phyloP scores from a whole-genome alignment of 92 coral and sea anemone genomes.

The Pocillopora grandis region DNA sequence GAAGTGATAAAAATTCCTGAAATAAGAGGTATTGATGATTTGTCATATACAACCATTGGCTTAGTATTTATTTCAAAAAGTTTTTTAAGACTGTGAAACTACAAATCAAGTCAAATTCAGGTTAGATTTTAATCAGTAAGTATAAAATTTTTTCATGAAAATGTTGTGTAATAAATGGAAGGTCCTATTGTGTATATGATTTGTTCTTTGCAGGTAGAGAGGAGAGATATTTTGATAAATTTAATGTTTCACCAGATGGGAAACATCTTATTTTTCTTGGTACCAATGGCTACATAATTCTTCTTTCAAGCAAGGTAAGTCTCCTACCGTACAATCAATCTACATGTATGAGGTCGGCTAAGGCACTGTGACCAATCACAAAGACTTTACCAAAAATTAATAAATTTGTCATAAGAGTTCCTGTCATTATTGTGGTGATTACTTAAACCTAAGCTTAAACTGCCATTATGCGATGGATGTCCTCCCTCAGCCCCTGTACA shows the following conservation, averaged over 20 bases:
- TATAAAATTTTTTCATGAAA: too few relatives aligned
- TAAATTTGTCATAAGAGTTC: too few relatives aligned
- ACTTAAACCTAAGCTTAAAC: too few relatives aligned
- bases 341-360: too few relatives aligned
- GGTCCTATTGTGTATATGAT: neutral
- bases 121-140: too few relatives aligned
- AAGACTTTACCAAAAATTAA: too few relatives aligned
- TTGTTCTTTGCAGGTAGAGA: constrained; percentile 63
- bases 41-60: neutral
- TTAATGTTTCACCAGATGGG: constrained; percentile 91
- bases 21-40: constrained; percentile 72
- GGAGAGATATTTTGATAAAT: constrained; percentile 79
- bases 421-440: too few relatives aligned
- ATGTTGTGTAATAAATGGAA: too few relatives aligned
- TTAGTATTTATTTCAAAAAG: neutral
- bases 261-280: constrained; percentile 83
- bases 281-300: constrained; percentile 80
- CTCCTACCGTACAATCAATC: neutral
- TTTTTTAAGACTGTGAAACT: too few relatives aligned
- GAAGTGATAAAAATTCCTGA: constrained; percentile 82
- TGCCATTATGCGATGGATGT: too few relatives aligned
- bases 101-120: too few relatives aligned
- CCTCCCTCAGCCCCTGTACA: too few relatives aligned
- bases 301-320: constrained; percentile 89
- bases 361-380: neutral